Base-by-base conservation (phyloP, 2,888 invertebrate species). In the Tetrapedia diversipes region DNA sequence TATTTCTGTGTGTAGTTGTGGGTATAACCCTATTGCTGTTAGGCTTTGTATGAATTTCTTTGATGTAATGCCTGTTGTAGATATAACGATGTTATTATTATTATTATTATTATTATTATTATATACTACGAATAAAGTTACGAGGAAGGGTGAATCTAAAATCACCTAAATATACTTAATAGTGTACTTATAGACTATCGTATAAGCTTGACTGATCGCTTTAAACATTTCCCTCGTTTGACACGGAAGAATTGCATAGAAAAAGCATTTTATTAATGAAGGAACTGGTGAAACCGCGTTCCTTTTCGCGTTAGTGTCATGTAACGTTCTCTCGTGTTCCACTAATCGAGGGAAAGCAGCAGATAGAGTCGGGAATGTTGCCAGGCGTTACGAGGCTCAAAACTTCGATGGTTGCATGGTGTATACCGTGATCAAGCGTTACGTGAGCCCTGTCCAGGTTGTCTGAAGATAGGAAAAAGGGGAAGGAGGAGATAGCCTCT, bases 261-360 rank as follows among this genome's bases (percentile, higher is more conserved):
- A 19, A 4, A n/a, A 51, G 8, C 8, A 51, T 51, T 8, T 24
- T n/a, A 29, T 10, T 1, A 10, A 8, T 10, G 16, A 53, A 29
- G 24, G 45, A 16, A n/a, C 37, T 43, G 43, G 75, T 54, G 63
- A 70, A 74, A 75, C 65, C 61, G 0, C 22, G 49, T 57, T 54
- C 29, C 34, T 47, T 66, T 41, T 49, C 41, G 14, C 19, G 45
- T 51, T 11, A n/a, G n/a, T 4, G n/a, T n/a, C n/a, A n/a, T n/a
- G 22, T 51, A 24, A 22, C 51, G 56, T 39, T 32, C 51, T 14
- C 11, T 29, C 37, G 60, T 24, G 29, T 24, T 51, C 29, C 24
- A 19, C n/a, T 47, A 54, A 60, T 60, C 75, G 56, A 75, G 69
- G 69, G 65, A 75, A 77, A 65, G 75, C 69, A 61, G 77, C 73